Conservation (phyloP, 2,113 vertebrate species). For the Toxotes jaculatrix region DNA sequence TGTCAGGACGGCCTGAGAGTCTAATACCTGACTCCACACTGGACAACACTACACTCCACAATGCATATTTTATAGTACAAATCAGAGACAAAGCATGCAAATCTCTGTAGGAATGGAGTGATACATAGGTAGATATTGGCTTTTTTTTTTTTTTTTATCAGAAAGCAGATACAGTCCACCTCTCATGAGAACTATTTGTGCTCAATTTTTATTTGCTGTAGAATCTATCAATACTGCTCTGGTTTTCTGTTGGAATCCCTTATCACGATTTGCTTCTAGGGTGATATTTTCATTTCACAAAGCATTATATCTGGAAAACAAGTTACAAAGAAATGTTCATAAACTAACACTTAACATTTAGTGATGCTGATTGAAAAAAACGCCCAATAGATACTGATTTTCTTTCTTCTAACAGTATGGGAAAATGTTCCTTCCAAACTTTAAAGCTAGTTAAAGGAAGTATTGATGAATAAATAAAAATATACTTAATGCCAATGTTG, state of each 20-base stretch:
- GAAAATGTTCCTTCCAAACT: neutral
- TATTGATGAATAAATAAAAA: neutral
- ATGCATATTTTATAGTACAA: conserved; percentile 16
- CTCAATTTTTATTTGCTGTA: no score
- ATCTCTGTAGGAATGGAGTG: neutral
- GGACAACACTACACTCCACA: conserved; percentile 16
- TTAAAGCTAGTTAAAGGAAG: neutral
- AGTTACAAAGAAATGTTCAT: neutral
- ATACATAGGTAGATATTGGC: neutral
- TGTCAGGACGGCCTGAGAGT: conserved; percentile 59
- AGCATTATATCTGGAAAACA: no score
- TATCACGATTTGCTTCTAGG: no score
- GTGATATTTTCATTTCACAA: neutral
- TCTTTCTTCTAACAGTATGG: neutral
- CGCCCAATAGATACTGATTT: neutral
- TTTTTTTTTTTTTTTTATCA: conserved; percentile 2
- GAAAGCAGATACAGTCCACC: conserved; percentile 1
- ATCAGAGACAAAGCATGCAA: conserved; percentile 13
- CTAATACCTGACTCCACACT: conserved; percentile 50
- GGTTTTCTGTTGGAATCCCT: no score
- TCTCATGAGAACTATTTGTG: neutral
- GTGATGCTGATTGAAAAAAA: neutral
- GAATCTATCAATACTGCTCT: no score
- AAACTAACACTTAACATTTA: neutral
- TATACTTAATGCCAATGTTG: neutral